Evolutionary conservation across 2,888 invertebrate genomes (phyloP).

Genomic region (Hyles lineata): DNA sequence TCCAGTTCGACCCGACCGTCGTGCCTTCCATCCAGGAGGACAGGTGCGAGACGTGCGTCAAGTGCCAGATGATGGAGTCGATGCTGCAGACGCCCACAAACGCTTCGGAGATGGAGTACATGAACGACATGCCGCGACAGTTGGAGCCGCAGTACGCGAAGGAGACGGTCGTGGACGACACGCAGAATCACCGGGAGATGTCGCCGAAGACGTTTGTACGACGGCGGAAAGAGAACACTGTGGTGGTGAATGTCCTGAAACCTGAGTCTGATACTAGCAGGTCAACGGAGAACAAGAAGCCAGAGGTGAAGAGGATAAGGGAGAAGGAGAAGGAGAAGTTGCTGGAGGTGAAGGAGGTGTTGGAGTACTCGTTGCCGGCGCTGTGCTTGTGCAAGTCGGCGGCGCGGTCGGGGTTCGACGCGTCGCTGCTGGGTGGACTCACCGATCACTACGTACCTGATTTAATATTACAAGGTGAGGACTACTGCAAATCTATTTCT

Average conservation of each 20-base stretch:
- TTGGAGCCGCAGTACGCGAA: slow-evolving; percentile 75
- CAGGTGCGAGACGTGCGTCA: slow-evolving; percentile 82
- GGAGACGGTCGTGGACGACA: slow-evolving; percentile 59
- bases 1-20: slow-evolving; percentile 79
- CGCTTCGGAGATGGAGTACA: slow-evolving; percentile 88
- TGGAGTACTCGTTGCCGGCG: slow-evolving; percentile 85
- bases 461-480: slow-evolving; percentile 89
- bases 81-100: slow-evolving; percentile 91
- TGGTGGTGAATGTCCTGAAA: slow-evolving; percentile 66
- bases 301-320: slow-evolving; percentile 41
- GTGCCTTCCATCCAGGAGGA: slow-evolving; percentile 77
- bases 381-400: slow-evolving; percentile 39
- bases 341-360: slow-evolving; percentile 70
- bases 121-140: slow-evolving; percentile 75
- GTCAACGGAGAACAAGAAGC: slow-evolving; percentile 35
- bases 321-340: slow-evolving; percentile 44
- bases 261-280: slow-evolving; percentile 17
- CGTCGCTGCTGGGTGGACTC: slow-evolving; percentile 86
- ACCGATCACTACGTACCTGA: slow-evolving; percentile 89
- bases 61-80: slow-evolving; percentile 82
- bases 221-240: slow-evolving; percentile 72
- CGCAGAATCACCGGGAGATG: slow-evolving; percentile 49
- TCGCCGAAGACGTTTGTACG: slow-evolving; percentile 76
- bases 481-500: not conserved
- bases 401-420: slow-evolving; percentile 79